Evolutionary conservation across 37 sponge, comb jelly and placozoan genomes (phyloP), one percentile per base, ranked within the genome.

Genomic region (Chondrosia reniformis): DNA sequence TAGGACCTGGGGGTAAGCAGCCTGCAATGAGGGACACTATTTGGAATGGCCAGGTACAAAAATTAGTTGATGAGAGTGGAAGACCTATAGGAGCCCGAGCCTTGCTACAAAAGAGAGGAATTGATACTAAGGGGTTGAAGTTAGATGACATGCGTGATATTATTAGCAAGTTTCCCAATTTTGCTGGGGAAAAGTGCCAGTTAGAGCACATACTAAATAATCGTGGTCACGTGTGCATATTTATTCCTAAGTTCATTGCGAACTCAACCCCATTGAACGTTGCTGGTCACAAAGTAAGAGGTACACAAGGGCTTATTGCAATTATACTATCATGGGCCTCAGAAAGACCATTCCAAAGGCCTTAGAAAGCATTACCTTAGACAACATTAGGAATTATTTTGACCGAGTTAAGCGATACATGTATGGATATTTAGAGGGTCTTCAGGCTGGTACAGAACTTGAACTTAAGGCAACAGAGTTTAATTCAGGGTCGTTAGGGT

Each of bases 191-290:
- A 62, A 46, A 46, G 45, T 62, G 81, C 22, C 4, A 65, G n/a
- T 31, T 86, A 12, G 77, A 86, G 30, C 25, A 71, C 9, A 38
- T 63, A 37, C 37, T 77, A 30, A 55, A 85, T 10, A 44, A 49
- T 17, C 31, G 59, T 33, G 83, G 83, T 19, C 83, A 82, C 44
- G 27, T 59, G 8, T 66, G 79, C 52, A 3, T 82, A 4, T 87
- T 46, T 76, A 38, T 71, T 32, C 83, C 88, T 27, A 87, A 82
- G 64, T 83, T 71, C 88, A 82, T 65, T 83, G 75, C 17, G 83
- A 87, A 49, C 73, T 78, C 33, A 83, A 49, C 63, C 82, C 87
- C 46, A 86, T 86, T 17, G 87, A 80, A 38, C n/a, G 75, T 33
- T 34, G 9, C 13, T 80, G 81, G 87, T 72, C 71, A 24, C 81